Evolutionary conservation across 1,140 invertebrate species (phyloP).

Genomic region (Drosophila parabipectinata): DNA sequence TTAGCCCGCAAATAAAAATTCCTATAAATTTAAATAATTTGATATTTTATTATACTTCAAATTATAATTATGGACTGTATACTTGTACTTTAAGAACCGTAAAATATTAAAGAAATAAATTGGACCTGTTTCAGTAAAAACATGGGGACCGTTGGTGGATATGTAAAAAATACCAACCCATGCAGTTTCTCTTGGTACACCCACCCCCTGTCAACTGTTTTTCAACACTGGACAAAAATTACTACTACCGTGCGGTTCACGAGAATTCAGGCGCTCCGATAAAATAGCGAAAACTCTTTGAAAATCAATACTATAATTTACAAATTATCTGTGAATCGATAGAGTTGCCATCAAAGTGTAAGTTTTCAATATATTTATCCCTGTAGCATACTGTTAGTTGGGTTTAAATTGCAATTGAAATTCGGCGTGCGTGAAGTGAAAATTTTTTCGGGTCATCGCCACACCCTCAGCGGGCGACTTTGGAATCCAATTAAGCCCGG

Average conservation of each 20-base stretch:
- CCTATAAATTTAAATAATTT: no score
- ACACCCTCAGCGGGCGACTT: slow-evolving; percentile 63
- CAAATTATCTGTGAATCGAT: slow-evolving; percentile 48
- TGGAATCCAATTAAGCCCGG: slow-evolving; percentile 66
- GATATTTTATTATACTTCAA: no score
- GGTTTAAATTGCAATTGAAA: slow-evolving; percentile 41
- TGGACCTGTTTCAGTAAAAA: no score
- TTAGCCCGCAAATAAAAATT: no score
- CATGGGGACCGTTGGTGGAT: neutral
- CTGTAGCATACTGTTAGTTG: slow-evolving; percentile 10
- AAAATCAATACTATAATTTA: slow-evolving; percentile 63
- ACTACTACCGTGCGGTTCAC: slow-evolving; percentile 58
- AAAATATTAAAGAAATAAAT: no score
- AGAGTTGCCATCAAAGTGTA: slow-evolving; percentile 61
- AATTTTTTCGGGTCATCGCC: slow-evolving; percentile 82
- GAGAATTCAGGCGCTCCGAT: slow-evolving; percentile 47
- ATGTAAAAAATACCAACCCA: neutral
- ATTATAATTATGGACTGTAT: no score
- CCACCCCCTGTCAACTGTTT: slow-evolving; percentile 55
- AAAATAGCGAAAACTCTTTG: slow-evolving; percentile 48
- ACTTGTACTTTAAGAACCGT: no score
- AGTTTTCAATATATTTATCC: slow-evolving; percentile 46
- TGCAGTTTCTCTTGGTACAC: neutral
- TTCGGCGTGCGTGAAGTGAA: slow-evolving; percentile 53
- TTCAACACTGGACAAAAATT: slow-evolving; percentile 9